Evolutionary conservation across 1,140 invertebrate species (phyloP), one percentile per base, ranked within the genome.

Genomic region (Lasioglossum baleicum): DNA sequence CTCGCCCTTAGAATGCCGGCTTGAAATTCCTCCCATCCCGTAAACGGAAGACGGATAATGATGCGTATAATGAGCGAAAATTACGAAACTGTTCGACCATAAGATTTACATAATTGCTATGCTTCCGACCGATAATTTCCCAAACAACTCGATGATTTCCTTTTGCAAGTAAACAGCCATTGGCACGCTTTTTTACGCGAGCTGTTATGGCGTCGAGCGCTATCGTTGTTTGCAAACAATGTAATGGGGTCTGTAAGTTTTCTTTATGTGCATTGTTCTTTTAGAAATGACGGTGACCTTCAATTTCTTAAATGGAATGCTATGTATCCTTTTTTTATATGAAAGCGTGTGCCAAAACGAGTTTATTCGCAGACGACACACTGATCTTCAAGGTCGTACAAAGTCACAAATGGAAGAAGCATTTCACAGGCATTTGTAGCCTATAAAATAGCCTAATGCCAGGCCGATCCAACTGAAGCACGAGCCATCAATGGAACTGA

Each of bases 91-190:
- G 67, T 71, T 61, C 7, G 53, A 67, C 35, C 51, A 48, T n/a
- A 35, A n/a, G 6, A 82, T 83, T 82, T 82, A 42, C 72, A 82
- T 83, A 83, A 83, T 82, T 77, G 56, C 65, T 66, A 71, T 51
- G 60, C 44, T 74, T 11, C 65, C 64, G 56, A 70, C 26, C 58
- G 63, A 35, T 22, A 53, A 70, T 61, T 63, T 51, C 53, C 72
- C 65, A 22, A 61, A 42, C 31, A 15, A 20, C 61, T 40, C 31
- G n/a, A 35, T 13, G 7, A 11, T 35, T 17, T 5, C 2, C 31
- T 35, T 35, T 40, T 40, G 15, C 26, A 11, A 22, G 40, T 20
- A 44, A 65, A 64, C 35, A 61, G 13, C 26, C 13, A 31, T 11
- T 26, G 58, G 15, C 51, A 53, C 51, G 15, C 13, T 48, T 48